Base-by-base conservation (phyloP, 2,113 vertebrate genomes). In the Limnothrissa miodon region DNA sequence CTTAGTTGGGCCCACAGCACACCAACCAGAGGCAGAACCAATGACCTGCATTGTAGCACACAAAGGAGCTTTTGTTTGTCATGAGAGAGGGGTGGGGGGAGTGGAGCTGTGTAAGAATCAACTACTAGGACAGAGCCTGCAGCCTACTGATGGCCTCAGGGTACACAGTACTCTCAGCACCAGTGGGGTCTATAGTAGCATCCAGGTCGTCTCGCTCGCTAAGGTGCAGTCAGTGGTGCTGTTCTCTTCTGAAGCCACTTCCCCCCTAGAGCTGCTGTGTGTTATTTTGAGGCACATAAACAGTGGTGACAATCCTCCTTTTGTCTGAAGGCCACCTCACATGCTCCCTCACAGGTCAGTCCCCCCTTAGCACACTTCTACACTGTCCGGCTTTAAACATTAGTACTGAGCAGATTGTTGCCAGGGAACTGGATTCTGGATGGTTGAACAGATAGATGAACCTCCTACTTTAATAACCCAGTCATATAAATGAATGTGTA, bases 1-100 rank as follows among this genome's bases (percentile, higher is more conserved):
- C 51, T 74, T 39, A 33, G 62, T 70, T 9, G 29, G 10, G 33
- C 66, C 33, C 53, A 19, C 42, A 42, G 42, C 53, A 74, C 66
- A 74, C 66, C 21, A 36, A 33, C 25, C 66, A 74, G 87, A 62
- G 80, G 53, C 80, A 82, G 59, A 42, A n/a, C 39, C 80, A 87
- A 92, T 87, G 93, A 93, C 93, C 93, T 89, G 83, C 90, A 92
- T 93, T 93, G 90, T 90, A 87, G 87, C 85, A 53, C 25, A 95
- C 93, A 95, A 93, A 92, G 90, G 81, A 23, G 59, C 81, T 89
- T 93, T 93, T 95, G 92, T 94, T 83, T 80, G 78, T 59, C 39
- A 78, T 56, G 53, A 53, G 51, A 2, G 84, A 15, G 42, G 89
- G 87, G 90, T 87, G 74, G 88, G 36, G 91, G 88, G 2, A 89